Evolutionary conservation across 2,113 vertebrate genomes (phyloP).

Genomic region (Podiceps cristatus): DNA sequence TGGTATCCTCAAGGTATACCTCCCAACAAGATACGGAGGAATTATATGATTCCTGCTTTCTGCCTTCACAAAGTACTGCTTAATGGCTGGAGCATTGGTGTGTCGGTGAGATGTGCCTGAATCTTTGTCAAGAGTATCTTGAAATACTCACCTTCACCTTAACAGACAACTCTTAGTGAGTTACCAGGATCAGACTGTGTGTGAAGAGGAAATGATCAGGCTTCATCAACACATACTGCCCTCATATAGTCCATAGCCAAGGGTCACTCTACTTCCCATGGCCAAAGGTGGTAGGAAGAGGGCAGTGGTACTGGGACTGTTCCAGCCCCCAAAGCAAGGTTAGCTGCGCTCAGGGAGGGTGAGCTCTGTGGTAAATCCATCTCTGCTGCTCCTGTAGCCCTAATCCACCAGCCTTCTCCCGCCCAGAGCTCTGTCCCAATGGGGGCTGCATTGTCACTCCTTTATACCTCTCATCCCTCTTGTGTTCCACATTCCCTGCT

Average conservation of each 20-base stretch:
- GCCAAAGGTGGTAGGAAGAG: not conserved
- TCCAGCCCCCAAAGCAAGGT: not conserved
- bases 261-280: not conserved
- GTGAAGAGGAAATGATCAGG: not conserved
- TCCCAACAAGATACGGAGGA: not conserved
- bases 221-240: not conserved
- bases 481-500: not conserved
- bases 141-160: not conserved
- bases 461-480: not conserved
- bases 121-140: not conserved
- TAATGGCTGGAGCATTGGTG: not conserved
- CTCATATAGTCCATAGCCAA: not conserved
- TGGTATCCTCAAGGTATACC: not conserved
- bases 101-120: not conserved
- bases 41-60: not conserved
- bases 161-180: not conserved
- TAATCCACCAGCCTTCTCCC: not conserved
- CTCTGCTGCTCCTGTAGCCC: not conserved
- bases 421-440: not conserved
- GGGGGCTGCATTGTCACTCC: not conserved
- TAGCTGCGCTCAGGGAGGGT: not conserved
- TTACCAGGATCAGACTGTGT: accelerated
- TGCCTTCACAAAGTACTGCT: not conserved
- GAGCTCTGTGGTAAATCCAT: not conserved
- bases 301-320: not conserved